A percentile compares a stretch with the other conserved stretches of the same genome.
Conservation (phyloP, 2,888 invertebrate genomes). For the Gandaritis pyraliata region DNA sequence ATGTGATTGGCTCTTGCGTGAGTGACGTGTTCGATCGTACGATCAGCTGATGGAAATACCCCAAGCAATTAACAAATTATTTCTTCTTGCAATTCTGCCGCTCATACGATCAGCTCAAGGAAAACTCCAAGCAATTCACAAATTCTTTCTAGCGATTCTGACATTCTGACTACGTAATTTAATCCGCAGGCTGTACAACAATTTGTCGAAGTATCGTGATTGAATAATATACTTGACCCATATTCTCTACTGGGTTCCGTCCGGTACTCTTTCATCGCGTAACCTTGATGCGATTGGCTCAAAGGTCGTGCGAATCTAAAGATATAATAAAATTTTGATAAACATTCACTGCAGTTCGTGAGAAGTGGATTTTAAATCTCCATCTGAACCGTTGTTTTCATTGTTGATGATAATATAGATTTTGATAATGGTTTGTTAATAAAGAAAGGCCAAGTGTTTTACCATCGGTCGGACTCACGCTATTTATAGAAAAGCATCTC, state of each 20-base stretch:
- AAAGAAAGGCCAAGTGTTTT: not conserved
- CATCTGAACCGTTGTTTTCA: slow-evolving; percentile 35
- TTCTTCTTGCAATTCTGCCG: slow-evolving; percentile 21
- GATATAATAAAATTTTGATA: slow-evolving; percentile 50
- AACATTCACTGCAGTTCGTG: slow-evolving; percentile 48
- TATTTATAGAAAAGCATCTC: too few species aligned
- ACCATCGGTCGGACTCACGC: too few species aligned
- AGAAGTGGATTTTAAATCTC: slow-evolving; percentile 37
- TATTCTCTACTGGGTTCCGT: slow-evolving; percentile 56
- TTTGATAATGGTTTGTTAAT: not conserved
- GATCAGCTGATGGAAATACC: slow-evolving; percentile 41
- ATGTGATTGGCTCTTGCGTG: slow-evolving; percentile 14
- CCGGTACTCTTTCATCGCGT: slow-evolving; percentile 53
- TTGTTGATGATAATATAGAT: not conserved
- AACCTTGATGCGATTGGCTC: slow-evolving; percentile 54
- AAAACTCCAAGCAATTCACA: slow-evolving; percentile 32
- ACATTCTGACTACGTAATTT: slow-evolving; percentile 28
- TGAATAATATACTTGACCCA: slow-evolving; percentile 55
- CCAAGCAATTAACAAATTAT: slow-evolving; percentile 23
- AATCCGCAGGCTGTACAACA: slow-evolving; percentile 22
- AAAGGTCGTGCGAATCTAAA: slow-evolving; percentile 54
- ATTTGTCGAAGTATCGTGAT: slow-evolving; percentile 26
- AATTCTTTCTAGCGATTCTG: slow-evolving; percentile 22
- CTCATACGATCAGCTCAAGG: slow-evolving; percentile 29
- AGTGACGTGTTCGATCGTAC: slow-evolving; percentile 19